Evolutionary conservation across 2,888 invertebrate species (phyloP).

Genomic region (Carterocephalus palaemon): DNA sequence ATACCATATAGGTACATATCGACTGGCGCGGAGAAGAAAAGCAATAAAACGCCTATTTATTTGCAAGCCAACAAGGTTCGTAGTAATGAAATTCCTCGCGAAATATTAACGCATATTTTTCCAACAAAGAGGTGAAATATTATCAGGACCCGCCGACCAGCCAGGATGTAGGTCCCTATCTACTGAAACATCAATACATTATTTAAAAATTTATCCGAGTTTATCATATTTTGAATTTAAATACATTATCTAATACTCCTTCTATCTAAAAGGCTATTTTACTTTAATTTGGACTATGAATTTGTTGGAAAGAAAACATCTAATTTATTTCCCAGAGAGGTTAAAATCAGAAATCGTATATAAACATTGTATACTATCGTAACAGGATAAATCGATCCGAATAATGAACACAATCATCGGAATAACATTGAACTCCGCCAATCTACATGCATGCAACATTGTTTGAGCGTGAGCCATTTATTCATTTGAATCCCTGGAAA

Average conservation of each 20-base stretch:
- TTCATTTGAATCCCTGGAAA: conserved; percentile 68
- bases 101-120: conserved; percentile 73
- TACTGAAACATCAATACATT: not conserved
- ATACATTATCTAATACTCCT: too few relatives aligned
- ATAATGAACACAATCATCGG: not conserved
- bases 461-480: conserved; percentile 51
- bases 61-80: conserved; percentile 68
- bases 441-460: conserved; percentile 36
- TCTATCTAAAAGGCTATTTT: too few relatives aligned
- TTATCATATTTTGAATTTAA: too few relatives aligned
- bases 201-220: too few relatives aligned
- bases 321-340: too few relatives aligned
- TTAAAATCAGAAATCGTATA: too few relatives aligned
- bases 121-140: conserved; percentile 66
- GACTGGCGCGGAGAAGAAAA: conserved; percentile 57
- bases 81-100: conserved; percentile 73
- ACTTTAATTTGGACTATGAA: too few relatives aligned
- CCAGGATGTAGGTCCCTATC: not conserved
- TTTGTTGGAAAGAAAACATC: too few relatives aligned
- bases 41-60: conserved; percentile 75
- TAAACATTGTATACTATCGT: too few relatives aligned
- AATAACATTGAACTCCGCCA: conserved; percentile 27
- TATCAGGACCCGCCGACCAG: conserved; percentile 40
- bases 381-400: too few relatives aligned
- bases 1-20: conserved; percentile 57